A percentile compares a stretch with the other conserved stretches of the same genome.
Evolutionary conservation across 2,797 vertebrate species (phyloP).

Genomic region (Pseudomugil tenellus): DNA sequence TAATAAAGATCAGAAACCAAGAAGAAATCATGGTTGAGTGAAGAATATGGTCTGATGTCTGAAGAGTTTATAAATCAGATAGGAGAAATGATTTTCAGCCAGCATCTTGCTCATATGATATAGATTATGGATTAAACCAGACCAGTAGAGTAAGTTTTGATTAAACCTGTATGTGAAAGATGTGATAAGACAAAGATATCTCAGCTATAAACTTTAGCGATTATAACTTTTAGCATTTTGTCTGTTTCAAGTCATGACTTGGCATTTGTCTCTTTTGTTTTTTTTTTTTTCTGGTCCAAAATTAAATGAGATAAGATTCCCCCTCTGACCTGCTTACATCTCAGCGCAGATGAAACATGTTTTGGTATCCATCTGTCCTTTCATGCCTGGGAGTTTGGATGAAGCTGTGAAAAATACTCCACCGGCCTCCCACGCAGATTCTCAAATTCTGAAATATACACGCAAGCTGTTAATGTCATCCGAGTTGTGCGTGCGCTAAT

Average conservation of each 20-base stretch:
- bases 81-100: neutral
- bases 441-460: constrained; percentile 30
- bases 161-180: constrained; percentile 11
- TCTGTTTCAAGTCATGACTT: neutral
- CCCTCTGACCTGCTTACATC: constrained; percentile 27
- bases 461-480: constrained; percentile 40
- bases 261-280: neutral
- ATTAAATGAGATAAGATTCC: constrained; percentile 26
- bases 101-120: neutral
- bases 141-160: neutral
- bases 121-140: neutral
- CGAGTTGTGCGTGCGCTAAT: constrained; percentile 10
- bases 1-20: neutral
- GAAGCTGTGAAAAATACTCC: constrained; percentile 29
- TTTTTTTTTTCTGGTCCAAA: neutral
- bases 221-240: constrained; percentile 1
- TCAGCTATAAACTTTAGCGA: constrained; percentile 13
- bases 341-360: constrained; percentile 10
- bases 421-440: constrained; percentile 29
- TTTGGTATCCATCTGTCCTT: constrained; percentile 44
- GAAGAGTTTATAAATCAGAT: neutral
- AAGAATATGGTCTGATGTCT: constrained; percentile 7
- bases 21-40: neutral
- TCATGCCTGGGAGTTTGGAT: constrained; percentile 14
- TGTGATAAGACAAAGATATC: constrained; percentile 11